Evolutionary conservation across 2,888 invertebrate genomes (phyloP), one percentile per base, ranked within the genome.

Genomic region (Malthinus flaveolus): DNA sequence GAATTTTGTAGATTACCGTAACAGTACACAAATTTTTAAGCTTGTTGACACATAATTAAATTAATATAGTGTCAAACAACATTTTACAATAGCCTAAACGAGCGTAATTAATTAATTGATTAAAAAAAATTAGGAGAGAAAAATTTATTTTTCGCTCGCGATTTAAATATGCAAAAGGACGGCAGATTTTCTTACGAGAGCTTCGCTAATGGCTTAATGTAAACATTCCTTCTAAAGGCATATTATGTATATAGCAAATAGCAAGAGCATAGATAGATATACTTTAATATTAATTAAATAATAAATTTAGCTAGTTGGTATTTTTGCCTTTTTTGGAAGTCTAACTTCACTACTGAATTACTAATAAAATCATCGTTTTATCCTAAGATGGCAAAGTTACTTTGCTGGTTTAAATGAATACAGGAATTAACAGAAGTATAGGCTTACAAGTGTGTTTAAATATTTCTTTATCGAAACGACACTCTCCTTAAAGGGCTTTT

Each of bases 11-110:
- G 39, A 42, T 42, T 42, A 42, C 39, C 23, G 23, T 44, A 15
- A 34, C 42, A 42, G 42, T 49, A 32, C 31, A 49, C 39, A 49
- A 32, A 42, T 42, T 49, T 49, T 49, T 36, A 23, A 36, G 39
- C 37, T 32, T 42, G 39, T 44, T 51, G 50, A 51, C 39, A 51
- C 32, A 44, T 51, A 34, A 51, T 51, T 42, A 42, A 42, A 42
- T 42, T 42, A 42, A 42, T 23, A 23, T 42, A 42, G 39, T 42
- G 39, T 13, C 1, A 23, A 42, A 42, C 39, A 42, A 42, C 13
- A 13, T 42, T 42, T 42, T 42, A 42, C 39, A 42, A 15, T 13
- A 42, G 15, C 2, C 39, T 11, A 15, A 42, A 42, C 39, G 15
- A 42, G 39, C 15, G 39, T 42, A 42, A 23, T 15, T 42, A 42